phyloP scores from a whole-genome alignment of 2,888 invertebrate genomes.

The Hirtodrosophila alboralis region DNA sequence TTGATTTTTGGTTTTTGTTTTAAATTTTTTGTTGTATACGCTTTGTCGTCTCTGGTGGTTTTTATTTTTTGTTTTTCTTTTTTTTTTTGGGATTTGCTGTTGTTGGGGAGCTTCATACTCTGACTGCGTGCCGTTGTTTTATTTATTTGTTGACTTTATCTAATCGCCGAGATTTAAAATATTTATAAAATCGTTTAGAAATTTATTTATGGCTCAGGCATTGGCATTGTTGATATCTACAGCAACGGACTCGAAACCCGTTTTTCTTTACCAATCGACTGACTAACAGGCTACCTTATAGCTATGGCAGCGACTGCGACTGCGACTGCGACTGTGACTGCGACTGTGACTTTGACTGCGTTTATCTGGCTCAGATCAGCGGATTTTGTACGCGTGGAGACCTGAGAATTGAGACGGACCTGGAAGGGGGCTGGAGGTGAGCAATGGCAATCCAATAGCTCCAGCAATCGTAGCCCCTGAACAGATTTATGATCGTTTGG shows the following conservation, averaged over 20 bases:
- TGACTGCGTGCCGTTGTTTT: slow-evolving; percentile 67
- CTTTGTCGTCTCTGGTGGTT: slow-evolving; percentile 28
- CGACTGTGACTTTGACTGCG: slow-evolving; percentile 36
- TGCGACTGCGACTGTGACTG: slow-evolving; percentile 6
- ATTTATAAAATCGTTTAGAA: slow-evolving; percentile 80
- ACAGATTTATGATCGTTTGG: slow-evolving; percentile 69
- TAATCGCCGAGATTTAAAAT: slow-evolving; percentile 80
- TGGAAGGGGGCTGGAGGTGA: not conserved
- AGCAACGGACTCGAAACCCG: slow-evolving; percentile 45
- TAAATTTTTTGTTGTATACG: slow-evolving; percentile 11
- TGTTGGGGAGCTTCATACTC: slow-evolving; percentile 25
- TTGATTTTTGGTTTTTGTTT: slow-evolving; percentile 18
- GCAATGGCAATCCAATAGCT: slow-evolving; percentile 23
- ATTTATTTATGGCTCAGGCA: slow-evolving; percentile 76
- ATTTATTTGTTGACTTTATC: slow-evolving; percentile 81
- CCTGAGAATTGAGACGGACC: slow-evolving; percentile 11
- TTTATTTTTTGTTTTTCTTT: slow-evolving; percentile 13
- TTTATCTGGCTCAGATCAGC: slow-evolving; percentile 68
- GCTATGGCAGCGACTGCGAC: slow-evolving; percentile 21
- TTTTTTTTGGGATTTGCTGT: slow-evolving; percentile 28
- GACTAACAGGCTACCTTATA: slow-evolving; percentile 43
- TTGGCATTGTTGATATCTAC: slow-evolving; percentile 76
- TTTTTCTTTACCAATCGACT: slow-evolving; percentile 38
- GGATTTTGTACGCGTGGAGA: slow-evolving; percentile 67
- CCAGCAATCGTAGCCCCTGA: slow-evolving; percentile 37